Percentiles rank a stretch among this genome's conserved stretches.
phyloP scores from a whole-genome alignment of 2,888 invertebrate genomes.

The Heliconius cydno region DNA sequence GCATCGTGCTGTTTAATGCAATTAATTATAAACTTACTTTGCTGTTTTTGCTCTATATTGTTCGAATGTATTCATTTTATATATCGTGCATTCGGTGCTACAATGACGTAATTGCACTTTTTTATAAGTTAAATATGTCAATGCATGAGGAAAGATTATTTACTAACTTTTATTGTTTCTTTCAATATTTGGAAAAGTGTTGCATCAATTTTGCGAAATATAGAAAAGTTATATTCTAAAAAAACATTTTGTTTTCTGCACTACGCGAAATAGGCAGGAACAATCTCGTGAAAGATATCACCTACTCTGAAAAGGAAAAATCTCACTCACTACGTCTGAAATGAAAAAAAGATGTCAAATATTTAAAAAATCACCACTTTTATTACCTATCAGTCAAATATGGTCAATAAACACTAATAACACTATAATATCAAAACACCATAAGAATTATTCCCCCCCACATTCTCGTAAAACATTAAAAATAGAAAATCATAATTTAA shows the following conservation, averaged over 20 bases:
- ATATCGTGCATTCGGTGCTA: not conserved
- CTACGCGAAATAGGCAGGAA: too few species aligned
- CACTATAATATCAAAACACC: not conserved
- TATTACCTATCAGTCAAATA: not conserved
- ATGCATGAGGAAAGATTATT: not conserved
- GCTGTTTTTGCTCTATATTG: slow-evolving; percentile 57
- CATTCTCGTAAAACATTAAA: not conserved
- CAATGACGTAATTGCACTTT: not conserved
- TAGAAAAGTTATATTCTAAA: too few species aligned
- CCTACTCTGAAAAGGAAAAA: too few species aligned
- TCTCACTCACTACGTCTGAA: too few species aligned
- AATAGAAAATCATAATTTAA: slow-evolving; percentile 22
- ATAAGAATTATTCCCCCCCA: not conserved
- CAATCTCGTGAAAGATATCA: too few species aligned
- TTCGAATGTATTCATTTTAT: slow-evolving; percentile 47
- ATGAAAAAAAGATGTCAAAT: not conserved
- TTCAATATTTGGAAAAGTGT: too few species aligned
- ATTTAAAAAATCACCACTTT: not conserved
- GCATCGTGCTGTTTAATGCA: slow-evolving; percentile 65
- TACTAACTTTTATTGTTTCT: not conserved
- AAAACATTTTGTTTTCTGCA: too few species aligned
- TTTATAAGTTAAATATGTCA: not conserved
- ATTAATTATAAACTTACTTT: slow-evolving; percentile 61
- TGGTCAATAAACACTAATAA: not conserved
- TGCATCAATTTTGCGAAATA: too few species aligned